Base-by-base conservation (phyloP, 2,113 vertebrate species). In the Lipophrys pholis region DNA sequence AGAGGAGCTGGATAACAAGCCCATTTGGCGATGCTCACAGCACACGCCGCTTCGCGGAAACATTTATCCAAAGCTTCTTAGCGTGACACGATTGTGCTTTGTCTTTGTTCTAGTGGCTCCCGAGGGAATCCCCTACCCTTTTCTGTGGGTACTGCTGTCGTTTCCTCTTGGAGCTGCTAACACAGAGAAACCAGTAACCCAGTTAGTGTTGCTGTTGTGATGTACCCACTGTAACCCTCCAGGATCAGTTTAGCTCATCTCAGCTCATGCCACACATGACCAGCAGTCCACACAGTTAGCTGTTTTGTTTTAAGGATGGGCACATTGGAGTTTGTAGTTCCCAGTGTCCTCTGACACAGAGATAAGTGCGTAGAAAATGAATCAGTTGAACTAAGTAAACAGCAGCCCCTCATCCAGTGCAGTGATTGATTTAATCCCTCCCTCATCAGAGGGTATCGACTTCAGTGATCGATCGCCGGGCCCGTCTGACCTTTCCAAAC, bases 21-120 rank as follows among this genome's bases (percentile, higher is more conserved):
- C 41, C 38, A n/a, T 78, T 66, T 51, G 53, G 58, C 16, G 5
- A 16, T 7, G 35, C 58, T 76, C 35, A 61, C 41, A 7, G 50
- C 60, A 51, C 11, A 7, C 15, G 21, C 40, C 45, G 9, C 63
- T 61, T 62, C 51, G 15, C 71, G 61, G 36, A 69, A 63, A 38
- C 49, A 14, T 85, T 78, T n/a, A 53, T 65, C 69, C 68, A 51
- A 38, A 76, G 64, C 66, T 53, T 40, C 72, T 63, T 43, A 60
- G 43, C 17, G 54, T 41, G 51, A 45, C 38, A 8, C 7, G 14
- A 62, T 62, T 30, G 30, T 61, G 2, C 42, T 43, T 46, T 3
- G 11, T 49, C 42, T 67, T 35, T 65, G 50, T 53, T 2, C 11
- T 6, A 2, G 45, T 14, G 36, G 45, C 53, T 71, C 66, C 10